Conservation (phyloP, 92 coral and sea anemone species). For the Epizoanthus fatuus region DNA sequence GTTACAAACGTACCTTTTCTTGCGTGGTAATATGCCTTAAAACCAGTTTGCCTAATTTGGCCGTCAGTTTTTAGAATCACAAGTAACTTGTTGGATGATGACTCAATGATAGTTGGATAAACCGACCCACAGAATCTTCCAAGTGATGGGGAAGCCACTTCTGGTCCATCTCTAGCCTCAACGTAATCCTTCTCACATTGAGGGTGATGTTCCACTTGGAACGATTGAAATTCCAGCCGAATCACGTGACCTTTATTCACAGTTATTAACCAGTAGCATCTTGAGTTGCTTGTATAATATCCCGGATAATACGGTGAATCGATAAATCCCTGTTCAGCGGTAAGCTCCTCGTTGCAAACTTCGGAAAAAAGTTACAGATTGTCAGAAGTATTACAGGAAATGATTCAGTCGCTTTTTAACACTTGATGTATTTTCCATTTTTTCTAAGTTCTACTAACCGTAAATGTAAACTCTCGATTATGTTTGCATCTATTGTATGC, state of each 20-base stretch:
- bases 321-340: constrained; percentile 62
- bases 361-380: neutral
- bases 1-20: constrained; percentile 21
- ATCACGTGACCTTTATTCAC: constrained; percentile 66
- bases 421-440: too few relatives aligned
- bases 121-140: constrained; percentile 79
- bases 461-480: too few relatives aligned
- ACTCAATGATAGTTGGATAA: constrained; percentile 55
- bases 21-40: constrained; percentile 51
- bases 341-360: constrained; percentile 43
- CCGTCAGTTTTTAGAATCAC: constrained; percentile 62
- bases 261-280: constrained; percentile 66
- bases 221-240: constrained; percentile 63
- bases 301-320: constrained; percentile 82
- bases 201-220: constrained; percentile 60
- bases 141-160: neutral
- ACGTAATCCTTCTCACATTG: constrained; percentile 72
- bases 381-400: too few relatives aligned
- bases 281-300: constrained; percentile 58
- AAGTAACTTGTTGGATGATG: constrained; percentile 61
- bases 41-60: constrained; percentile 46
- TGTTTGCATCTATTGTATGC: too few relatives aligned
- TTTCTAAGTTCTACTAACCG: too few relatives aligned
- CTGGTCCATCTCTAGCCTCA: constrained; percentile 61
- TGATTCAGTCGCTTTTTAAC: too few relatives aligned